phyloP scores from a whole-genome alignment of 2,113 vertebrate genomes.

The Acanthisitta chloris region DNA sequence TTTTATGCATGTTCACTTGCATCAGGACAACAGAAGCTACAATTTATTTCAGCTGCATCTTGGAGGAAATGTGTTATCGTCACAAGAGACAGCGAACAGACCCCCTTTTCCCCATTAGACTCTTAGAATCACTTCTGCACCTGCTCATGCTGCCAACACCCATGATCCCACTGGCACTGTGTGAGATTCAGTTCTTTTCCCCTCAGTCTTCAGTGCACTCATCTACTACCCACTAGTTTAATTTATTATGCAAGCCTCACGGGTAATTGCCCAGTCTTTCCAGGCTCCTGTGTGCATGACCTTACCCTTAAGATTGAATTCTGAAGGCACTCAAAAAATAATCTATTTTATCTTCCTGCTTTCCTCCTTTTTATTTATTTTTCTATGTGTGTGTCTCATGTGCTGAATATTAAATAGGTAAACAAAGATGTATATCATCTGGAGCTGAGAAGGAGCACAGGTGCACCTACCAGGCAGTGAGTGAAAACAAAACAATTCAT shows the following conservation, averaged over 20 bases:
- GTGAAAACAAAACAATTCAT: constrained; percentile 15
- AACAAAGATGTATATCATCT: constrained; percentile 41
- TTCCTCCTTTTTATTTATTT: neutral
- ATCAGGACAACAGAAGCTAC: neutral
- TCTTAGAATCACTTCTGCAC: neutral
- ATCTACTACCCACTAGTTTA: neutral
- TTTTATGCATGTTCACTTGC: neutral
- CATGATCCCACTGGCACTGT: neutral
- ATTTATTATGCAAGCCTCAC: neutral
- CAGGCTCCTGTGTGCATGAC: neutral
- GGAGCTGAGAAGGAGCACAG: constrained; percentile 3
- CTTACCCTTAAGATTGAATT: neutral
- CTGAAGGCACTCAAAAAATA: neutral
- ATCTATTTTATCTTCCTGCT: neutral
- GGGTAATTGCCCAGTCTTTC: neutral
- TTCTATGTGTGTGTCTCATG: neutral
- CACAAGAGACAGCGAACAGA: neutral
- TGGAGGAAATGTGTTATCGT: neutral
- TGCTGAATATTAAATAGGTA: constrained; percentile 37
- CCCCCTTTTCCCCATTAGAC: neutral
- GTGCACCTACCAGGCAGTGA: constrained; percentile 1
- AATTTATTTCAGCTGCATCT: neutral
- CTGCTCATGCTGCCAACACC: neutral
- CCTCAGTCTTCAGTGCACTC: neutral
- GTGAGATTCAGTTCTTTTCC: neutral